These are phyloP conservation scores for Thalpophila matura DNA, from an alignment of 2,888 invertebrate species.

Conservation along the genomic window DNA sequence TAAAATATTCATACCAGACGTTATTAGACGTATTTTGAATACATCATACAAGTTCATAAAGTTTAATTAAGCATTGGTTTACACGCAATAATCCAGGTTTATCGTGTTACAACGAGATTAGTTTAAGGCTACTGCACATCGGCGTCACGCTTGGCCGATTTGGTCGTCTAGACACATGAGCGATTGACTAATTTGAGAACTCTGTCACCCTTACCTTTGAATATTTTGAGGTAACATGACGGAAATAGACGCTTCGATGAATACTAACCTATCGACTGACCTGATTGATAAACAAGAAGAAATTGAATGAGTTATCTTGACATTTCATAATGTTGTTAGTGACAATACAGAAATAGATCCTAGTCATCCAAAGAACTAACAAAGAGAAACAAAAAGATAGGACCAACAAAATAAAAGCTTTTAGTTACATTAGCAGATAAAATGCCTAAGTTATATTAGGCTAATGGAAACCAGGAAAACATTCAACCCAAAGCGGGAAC, in stretches of 20 bases:
- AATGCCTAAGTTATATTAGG: slow-evolving; percentile 24
- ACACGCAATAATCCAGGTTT: slow-evolving; percentile 53
- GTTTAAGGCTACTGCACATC: slow-evolving; percentile 29
- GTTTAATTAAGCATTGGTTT: slow-evolving; percentile 59
- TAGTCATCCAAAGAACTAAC: not conserved
- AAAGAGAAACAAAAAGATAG: not conserved
- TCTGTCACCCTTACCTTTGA: slow-evolving; percentile 9
- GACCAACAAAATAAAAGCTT: not conserved
- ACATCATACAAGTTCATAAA: slow-evolving; percentile 41
- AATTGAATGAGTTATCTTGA: not conserved
- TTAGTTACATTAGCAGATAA: slow-evolving; percentile 18
- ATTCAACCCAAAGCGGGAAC: slow-evolving; percentile 16
- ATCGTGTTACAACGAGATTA: slow-evolving; percentile 50
- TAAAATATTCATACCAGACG: slow-evolving; percentile 35
- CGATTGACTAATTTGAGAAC: slow-evolving; percentile 22
- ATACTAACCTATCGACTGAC: not conserved
- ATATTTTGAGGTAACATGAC: not conserved
- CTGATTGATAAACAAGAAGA: not conserved
- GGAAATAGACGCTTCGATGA: not conserved
- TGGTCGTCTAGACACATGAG: slow-evolving; percentile 30
- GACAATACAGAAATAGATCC: not conserved
- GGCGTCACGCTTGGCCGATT: slow-evolving; percentile 27
- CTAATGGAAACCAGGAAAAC: slow-evolving; percentile 39
- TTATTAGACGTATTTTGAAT: slow-evolving; percentile 43
- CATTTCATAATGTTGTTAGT: not conserved